Percentiles rank a stretch among this genome's conserved stretches.
phyloP scores from a whole-genome alignment of 2,888 invertebrate species.

The Troides oblongomaculatus region DNA sequence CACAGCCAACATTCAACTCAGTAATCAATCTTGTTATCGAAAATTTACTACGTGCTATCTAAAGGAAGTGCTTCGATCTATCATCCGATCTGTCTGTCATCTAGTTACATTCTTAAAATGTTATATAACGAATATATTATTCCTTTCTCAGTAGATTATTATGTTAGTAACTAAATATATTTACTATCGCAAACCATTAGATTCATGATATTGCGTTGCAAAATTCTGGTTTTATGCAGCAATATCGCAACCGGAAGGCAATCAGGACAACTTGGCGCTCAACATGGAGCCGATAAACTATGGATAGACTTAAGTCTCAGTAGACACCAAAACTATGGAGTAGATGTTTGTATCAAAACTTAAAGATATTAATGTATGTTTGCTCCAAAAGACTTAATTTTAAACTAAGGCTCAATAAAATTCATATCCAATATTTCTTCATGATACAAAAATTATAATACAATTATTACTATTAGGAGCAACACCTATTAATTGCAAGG shows the following conservation, averaged over 20 bases:
- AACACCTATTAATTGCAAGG: neutral
- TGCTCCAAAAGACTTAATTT: too few species aligned
- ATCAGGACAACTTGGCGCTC: constrained; percentile 48
- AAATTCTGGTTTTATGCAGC: constrained; percentile 20
- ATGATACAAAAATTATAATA: neutral
- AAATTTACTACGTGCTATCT: too few species aligned
- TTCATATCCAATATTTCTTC: neutral
- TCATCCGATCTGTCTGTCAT: too few species aligned
- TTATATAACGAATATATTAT: too few species aligned
- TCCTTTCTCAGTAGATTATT: too few species aligned
- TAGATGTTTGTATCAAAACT: constrained; percentile 1
- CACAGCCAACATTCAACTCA: too few species aligned
- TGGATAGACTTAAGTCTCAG: constrained; percentile 43
- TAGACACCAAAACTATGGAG: constrained; percentile 35
- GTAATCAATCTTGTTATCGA: too few species aligned
- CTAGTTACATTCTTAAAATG: too few species aligned
- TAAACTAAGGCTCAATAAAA: neutral
- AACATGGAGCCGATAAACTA: constrained; percentile 48
- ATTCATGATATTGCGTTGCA: too few species aligned
- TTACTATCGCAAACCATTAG: too few species aligned
- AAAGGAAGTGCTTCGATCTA: too few species aligned
- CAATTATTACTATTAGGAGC: neutral
- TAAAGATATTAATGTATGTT: neutral
- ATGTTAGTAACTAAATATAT: too few species aligned
- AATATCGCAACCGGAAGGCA: constrained; percentile 37